Base-by-base conservation (phyloP, 1,140 invertebrate genomes). In the Zeugodacus cucurbitae region DNA sequence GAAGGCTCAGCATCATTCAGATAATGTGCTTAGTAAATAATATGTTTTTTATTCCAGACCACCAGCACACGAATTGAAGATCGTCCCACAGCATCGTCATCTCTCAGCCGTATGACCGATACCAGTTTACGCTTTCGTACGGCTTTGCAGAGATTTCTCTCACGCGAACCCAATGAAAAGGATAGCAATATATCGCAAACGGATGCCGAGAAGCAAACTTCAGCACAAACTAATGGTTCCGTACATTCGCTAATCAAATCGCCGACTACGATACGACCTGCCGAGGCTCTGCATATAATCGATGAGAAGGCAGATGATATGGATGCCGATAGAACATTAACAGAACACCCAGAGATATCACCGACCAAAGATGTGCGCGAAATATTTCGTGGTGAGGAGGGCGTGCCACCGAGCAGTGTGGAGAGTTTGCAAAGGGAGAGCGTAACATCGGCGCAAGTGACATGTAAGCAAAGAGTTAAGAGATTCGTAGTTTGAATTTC, bases 281-380 rank as follows among this genome's bases (percentile, higher is more conserved):
- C 74, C 7, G 74, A 82, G 8, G 41, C 74, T 2, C 48, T 82
- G 41, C 37, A 29, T 54, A 82, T 82, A 41, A 82, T 82, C n/a
- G 74, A 82, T 82, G 74, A 82, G 34, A 82, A 29, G 29, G 7
- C 20, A 1, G 74, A 82, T 29, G 74, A 82, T 29, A 11, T 82
- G 41, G 74, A 82, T 82, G 41, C 41, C 2, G 74, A 82, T 48
- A 54, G 41, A 82, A 82, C 74, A 10, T 54, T 82, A 82, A 82
- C 74, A 7, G 74, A 82, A 20, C n/a, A 82, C 2, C n/a, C 74
- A 11, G 74, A 82, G 3, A 48, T 82, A 26, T 26, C 74, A 26
- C 22, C 74, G n/a, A 82, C 74, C 34, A 82, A 82, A 48, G 74
- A 82, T 82, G 74, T 82, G 74, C 74, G 74, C 44, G 41, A 82